A percentile compares a stretch with the other conserved stretches of the same genome.
These are phyloP conservation scores for Eupithecia subfuscata DNA, from an alignment of 2,888 invertebrate genomes.

Conservation along the genomic window DNA sequence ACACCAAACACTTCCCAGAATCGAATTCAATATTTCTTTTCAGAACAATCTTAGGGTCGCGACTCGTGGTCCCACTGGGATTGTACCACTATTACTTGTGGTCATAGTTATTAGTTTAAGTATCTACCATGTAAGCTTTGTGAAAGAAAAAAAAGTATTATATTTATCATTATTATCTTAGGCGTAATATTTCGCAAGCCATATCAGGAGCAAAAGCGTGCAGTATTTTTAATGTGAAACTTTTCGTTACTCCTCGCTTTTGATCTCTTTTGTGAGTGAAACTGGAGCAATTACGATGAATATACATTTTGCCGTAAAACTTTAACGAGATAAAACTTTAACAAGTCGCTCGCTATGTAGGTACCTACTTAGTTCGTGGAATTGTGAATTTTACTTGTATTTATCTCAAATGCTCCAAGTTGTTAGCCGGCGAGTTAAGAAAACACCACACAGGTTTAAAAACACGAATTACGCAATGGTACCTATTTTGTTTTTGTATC, in stretches of 20 bases:
- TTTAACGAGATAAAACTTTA: background rate
- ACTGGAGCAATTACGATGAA: background rate
- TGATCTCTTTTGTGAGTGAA: background rate
- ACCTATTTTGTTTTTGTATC: background rate
- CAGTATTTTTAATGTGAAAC: background rate
- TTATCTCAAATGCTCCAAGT: too few relatives aligned
- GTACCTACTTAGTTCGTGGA: background rate
- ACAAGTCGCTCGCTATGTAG: background rate
- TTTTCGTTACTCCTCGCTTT: background rate
- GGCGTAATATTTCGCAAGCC: background rate
- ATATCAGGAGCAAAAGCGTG: background rate
- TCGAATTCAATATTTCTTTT: too few relatives aligned
- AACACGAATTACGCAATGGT: too few relatives aligned
- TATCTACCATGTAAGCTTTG: too few relatives aligned
- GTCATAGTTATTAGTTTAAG: too few relatives aligned
- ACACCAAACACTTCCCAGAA: too few relatives aligned
- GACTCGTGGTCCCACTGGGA: too few relatives aligned
- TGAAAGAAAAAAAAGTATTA: too few relatives aligned
- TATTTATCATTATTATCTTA: background rate
- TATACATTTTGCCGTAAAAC: background rate
- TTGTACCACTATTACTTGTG: too few relatives aligned
- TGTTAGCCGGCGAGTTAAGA: background rate
- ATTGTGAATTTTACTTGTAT: background rate
- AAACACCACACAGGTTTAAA: too few relatives aligned
- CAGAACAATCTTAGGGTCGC: too few relatives aligned